Conservation (phyloP, 2,888 invertebrate genomes). For the Macaria notata region DNA sequence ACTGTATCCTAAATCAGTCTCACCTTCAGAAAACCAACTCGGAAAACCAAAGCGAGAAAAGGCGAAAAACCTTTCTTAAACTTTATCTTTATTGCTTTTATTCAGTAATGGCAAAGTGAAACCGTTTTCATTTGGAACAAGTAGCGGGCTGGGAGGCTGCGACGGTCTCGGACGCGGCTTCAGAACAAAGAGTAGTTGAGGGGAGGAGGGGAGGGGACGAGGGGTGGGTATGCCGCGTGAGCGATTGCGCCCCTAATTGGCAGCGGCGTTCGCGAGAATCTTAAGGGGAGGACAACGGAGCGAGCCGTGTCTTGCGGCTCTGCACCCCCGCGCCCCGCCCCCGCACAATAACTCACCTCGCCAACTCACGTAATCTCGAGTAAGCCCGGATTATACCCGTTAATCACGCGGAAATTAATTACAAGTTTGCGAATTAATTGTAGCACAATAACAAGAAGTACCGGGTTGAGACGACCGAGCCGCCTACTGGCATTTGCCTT, state of each 20-base stretch:
- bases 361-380: constrained; percentile 76
- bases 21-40: constrained; percentile 39
- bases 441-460: constrained; percentile 75
- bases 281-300: constrained; percentile 77
- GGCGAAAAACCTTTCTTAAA: constrained; percentile 60
- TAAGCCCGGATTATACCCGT: constrained; percentile 80
- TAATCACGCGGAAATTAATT: constrained; percentile 81
- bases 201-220: constrained; percentile 35
- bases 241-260: constrained; percentile 83
- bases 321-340: constrained; percentile 34
- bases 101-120: constrained; percentile 70
- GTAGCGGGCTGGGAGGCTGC: constrained; percentile 61
- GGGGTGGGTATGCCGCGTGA: constrained; percentile 72
- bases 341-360: constrained; percentile 75
- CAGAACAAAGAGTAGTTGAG: constrained; percentile 67
- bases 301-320: constrained; percentile 70
- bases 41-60: constrained; percentile 50
- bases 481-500: constrained; percentile 21
- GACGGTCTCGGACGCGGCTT: constrained; percentile 54
- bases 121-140: constrained; percentile 77
- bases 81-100: constrained; percentile 63
- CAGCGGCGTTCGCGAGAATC: constrained; percentile 82
- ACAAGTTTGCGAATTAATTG: constrained; percentile 81
- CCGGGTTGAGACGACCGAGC: constrained; percentile 50
- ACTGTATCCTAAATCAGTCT: too few species aligned